Evolutionary conservation across 1,140 invertebrate species (phyloP).

Genomic region (Dendrolimus kikuchii): DNA sequence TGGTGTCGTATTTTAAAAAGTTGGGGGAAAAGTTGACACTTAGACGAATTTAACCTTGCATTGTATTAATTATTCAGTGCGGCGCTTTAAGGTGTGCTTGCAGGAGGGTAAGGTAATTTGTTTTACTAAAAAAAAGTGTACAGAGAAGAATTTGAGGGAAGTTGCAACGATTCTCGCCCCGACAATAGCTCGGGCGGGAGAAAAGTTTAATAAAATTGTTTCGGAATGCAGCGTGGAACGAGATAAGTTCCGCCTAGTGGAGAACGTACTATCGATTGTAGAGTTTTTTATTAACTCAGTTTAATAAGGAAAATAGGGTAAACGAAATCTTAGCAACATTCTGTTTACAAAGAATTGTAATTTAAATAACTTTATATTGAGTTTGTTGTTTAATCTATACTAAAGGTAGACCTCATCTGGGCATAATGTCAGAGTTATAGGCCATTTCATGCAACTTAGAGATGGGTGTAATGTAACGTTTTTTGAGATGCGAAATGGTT

Average conservation of each 20-base stretch:
- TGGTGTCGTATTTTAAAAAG: slow-evolving; percentile 64
- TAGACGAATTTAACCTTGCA: slow-evolving; percentile 66
- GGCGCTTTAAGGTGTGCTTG: slow-evolving; percentile 59
- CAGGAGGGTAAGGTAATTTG: slow-evolving; percentile 55
- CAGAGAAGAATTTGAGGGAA: slow-evolving; percentile 51
- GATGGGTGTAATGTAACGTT: too few species aligned
- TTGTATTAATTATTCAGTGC: slow-evolving; percentile 71
- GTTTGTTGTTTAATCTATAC: too few species aligned
- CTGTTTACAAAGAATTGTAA: background rate
- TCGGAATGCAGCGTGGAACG: slow-evolving; percentile 49
- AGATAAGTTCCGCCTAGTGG: slow-evolving; percentile 40
- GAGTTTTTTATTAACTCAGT: slow-evolving; percentile 26
- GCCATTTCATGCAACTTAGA: too few species aligned
- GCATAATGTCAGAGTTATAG: too few species aligned
- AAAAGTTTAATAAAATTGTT: slow-evolving; percentile 64
- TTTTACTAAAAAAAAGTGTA: slow-evolving; percentile 50
- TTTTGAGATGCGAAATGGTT: too few species aligned
- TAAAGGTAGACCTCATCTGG: too few species aligned
- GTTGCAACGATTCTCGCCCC: slow-evolving; percentile 38
- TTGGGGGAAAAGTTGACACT: slow-evolving; percentile 69
- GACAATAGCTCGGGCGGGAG: slow-evolving; percentile 33
- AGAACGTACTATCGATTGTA: slow-evolving; percentile 35
- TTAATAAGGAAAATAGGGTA: slow-evolving; percentile 9
- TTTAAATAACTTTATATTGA: background rate
- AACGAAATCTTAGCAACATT: background rate